These are phyloP conservation scores for Lepidostoma basale DNA, from an alignment of 1,140 invertebrate genomes.

Conservation along the genomic window DNA sequence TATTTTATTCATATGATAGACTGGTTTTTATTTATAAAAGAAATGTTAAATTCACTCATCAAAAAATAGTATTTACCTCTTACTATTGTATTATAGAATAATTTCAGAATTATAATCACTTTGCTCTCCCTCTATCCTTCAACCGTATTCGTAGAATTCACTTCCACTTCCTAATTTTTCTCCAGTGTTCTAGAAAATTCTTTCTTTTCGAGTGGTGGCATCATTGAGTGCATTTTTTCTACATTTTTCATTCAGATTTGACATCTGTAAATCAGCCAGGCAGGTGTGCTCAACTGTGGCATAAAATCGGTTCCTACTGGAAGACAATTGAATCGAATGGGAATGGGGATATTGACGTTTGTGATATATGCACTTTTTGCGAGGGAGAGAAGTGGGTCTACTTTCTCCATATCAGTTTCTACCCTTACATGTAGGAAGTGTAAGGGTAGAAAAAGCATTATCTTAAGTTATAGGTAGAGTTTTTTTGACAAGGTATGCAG, in stretches of 20 bases:
- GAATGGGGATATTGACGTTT: conserved; percentile 11
- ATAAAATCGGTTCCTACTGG: background rate
- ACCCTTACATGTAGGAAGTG: background rate
- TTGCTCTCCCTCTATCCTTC: too few relatives aligned
- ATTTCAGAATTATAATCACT: too few relatives aligned
- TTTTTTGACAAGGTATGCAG: too few relatives aligned
- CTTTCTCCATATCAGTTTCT: conserved; percentile 9
- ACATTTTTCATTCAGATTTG: conserved; percentile 8
- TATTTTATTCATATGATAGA: too few relatives aligned
- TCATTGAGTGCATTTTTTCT: background rate
- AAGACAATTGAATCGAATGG: conserved; percentile 7
- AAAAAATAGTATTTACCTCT: too few relatives aligned
- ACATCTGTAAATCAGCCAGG: conserved; percentile 1
- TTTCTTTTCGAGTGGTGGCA: too few relatives aligned
- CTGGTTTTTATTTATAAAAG: too few relatives aligned
- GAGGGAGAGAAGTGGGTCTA: background rate
- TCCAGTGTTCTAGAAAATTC: too few relatives aligned
- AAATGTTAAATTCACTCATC: too few relatives aligned
- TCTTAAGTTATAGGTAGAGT: background rate
- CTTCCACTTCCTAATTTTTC: too few relatives aligned
- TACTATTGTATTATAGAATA: too few relatives aligned
- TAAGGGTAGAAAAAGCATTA: background rate
- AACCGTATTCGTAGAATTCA: too few relatives aligned
- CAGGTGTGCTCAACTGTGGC: conserved; percentile 13
- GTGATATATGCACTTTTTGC: conserved; percentile 3